Evolutionary conservation across 2,888 invertebrate genomes (phyloP).

Genomic region (Dicyrtomina minuta): DNA sequence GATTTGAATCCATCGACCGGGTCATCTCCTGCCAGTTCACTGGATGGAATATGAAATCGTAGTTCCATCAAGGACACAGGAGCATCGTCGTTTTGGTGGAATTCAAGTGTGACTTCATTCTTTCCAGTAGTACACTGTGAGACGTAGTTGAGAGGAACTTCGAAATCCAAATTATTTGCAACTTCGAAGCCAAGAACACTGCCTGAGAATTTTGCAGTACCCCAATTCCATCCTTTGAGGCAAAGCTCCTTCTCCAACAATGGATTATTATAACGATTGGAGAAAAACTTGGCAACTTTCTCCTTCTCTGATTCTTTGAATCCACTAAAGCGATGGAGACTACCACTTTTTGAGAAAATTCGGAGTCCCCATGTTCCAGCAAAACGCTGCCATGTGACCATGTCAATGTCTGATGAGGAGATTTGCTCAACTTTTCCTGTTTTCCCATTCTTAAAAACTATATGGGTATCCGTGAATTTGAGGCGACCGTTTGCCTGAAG

Average conservation of each 20-base stretch:
- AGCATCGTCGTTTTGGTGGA: slow-evolving; percentile 98
- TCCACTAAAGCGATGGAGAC: slow-evolving; percentile 86
- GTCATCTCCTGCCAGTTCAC: slow-evolving; percentile 83
- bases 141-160: slow-evolving; percentile 92
- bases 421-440: slow-evolving; percentile 96
- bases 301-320: slow-evolving; percentile 91
- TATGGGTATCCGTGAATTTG: slow-evolving; percentile 85
- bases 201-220: slow-evolving; percentile 89
- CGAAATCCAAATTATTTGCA: slow-evolving; percentile 77
- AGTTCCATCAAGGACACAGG: slow-evolving; percentile 90
- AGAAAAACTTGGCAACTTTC: slow-evolving; percentile 86
- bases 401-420: slow-evolving; percentile 77
- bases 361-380: slow-evolving; percentile 65
- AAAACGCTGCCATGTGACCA: slow-evolving; percentile 88
- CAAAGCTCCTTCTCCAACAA: slow-evolving; percentile 90
- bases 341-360: slow-evolving; percentile 85
- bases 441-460: slow-evolving; percentile 91
- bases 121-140: slow-evolving; percentile 94
- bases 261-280: slow-evolving; percentile 76
- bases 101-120: slow-evolving; percentile 97
- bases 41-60: slow-evolving; percentile 94
- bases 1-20: slow-evolving; percentile 96
- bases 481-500: slow-evolving; percentile 83
- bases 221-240: slow-evolving; percentile 99
- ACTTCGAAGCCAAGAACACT: slow-evolving; percentile 82